These are phyloP conservation scores for Phrynocephalus forsythii DNA, from an alignment of 2,797 vertebrate genomes.

Conservation along the genomic window DNA sequence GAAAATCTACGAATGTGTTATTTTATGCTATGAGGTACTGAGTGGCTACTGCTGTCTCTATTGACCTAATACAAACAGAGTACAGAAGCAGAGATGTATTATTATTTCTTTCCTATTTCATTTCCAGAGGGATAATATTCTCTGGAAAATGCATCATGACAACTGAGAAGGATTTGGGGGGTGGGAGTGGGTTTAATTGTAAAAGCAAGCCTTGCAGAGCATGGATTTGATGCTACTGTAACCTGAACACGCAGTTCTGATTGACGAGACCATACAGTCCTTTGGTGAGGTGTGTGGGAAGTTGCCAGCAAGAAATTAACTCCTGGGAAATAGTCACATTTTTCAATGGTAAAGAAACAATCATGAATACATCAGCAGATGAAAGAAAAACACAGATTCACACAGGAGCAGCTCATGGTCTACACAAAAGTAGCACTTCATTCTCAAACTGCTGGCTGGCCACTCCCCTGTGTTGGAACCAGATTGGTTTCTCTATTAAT, in stretches of 20 bases:
- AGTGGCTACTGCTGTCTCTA: neutral
- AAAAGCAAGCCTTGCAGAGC: neutral
- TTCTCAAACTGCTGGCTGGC: no score
- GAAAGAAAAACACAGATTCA: slow-evolving; percentile 25
- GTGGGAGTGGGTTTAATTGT: neutral
- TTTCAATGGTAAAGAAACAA: slow-evolving; percentile 25
- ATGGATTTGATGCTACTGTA: slow-evolving; percentile 9
- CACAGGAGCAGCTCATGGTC: no score
- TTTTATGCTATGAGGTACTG: neutral
- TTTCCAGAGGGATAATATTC: slow-evolving; percentile 11
- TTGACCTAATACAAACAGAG: slow-evolving; percentile 25
- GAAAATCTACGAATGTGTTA: neutral
- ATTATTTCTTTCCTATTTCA: neutral
- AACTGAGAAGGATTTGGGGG: neutral
- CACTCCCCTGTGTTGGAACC: no score
- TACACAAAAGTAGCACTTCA: no score
- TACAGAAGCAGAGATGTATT: neutral
- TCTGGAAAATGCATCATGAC: neutral
- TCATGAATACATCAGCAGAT: slow-evolving; percentile 42
- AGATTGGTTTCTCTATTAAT: no score
- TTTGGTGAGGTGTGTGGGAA: slow-evolving; percentile 41
- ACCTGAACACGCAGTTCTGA: slow-evolving; percentile 31
- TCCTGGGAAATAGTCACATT: slow-evolving; percentile 35
- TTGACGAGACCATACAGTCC: neutral
- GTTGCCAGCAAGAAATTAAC: slow-evolving; percentile 35